Conservation (phyloP, 2,113 vertebrate genomes). For the Microtus oregoni region DNA sequence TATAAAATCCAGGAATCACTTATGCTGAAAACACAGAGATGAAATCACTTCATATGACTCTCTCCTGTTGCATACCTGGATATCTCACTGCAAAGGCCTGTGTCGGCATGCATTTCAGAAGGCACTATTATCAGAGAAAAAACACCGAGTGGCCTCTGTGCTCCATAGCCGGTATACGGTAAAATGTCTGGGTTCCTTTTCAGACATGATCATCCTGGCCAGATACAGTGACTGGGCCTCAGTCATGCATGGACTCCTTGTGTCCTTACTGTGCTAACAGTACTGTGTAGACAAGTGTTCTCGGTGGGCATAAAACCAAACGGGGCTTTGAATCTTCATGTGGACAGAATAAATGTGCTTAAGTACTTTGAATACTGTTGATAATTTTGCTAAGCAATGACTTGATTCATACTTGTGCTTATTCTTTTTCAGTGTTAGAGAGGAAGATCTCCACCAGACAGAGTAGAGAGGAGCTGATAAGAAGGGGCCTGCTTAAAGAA, state of each 20-base stretch:
- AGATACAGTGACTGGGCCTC: neutral
- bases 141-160: neutral
- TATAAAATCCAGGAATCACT: no score
- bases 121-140: neutral
- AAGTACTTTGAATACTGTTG: slow-evolving; percentile 61
- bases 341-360: slow-evolving; percentile 32
- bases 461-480: slow-evolving; percentile 98
- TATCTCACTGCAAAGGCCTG: neutral
- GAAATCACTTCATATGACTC: neutral
- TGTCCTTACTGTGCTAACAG: neutral
- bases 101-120: neutral
- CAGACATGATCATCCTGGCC: neutral
- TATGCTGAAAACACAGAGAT: neutral
- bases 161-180: neutral
- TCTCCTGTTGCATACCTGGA: neutral
- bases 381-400: slow-evolving; percentile 70
- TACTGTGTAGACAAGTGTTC: neutral
- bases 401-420: slow-evolving; percentile 85
- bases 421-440: slow-evolving; percentile 92
- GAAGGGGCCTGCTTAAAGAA: slow-evolving; percentile 95
- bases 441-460: slow-evolving; percentile 99
- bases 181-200: slow-evolving; percentile 1
- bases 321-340: neutral
- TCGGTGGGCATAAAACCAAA: neutral
- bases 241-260: neutral